A percentile compares a stretch with the other conserved stretches of the same genome.
These are phyloP conservation scores for Pygoscelis adeliae DNA, from an alignment of 2,113 vertebrate species.

Conservation along the genomic window DNA sequence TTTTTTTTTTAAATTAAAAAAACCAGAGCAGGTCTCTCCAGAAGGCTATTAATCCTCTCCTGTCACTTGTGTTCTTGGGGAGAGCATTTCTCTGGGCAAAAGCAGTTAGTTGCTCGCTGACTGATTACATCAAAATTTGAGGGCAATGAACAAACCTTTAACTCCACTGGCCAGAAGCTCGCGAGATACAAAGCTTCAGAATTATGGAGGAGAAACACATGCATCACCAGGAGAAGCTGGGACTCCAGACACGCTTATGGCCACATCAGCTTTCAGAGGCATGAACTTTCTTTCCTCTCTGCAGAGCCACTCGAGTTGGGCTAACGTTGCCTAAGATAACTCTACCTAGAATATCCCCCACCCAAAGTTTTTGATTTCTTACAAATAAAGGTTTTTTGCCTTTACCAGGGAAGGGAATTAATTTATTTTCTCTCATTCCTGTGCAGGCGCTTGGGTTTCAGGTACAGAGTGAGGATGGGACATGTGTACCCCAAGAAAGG, in stretches of 20 bases:
- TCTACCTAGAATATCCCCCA: background rate
- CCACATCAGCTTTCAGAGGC: background rate
- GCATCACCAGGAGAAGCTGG: background rate
- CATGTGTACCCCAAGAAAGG: fast-evolving
- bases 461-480: background rate
- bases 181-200: background rate
- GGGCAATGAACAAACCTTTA: constrained; percentile 43
- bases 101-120: background rate
- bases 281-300: background rate
- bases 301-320: background rate
- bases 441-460: fast-evolving
- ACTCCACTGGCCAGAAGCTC: constrained; percentile 25
- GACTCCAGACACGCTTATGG: fast-evolving
- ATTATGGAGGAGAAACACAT: background rate
- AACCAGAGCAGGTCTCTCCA: background rate
- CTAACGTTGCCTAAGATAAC: background rate
- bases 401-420: background rate
- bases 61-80: constrained; percentile 44
- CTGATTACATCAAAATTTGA: constrained; percentile 59
- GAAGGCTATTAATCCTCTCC: constrained; percentile 47
- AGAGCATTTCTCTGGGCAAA: constrained; percentile 27
- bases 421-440: background rate
- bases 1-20: background rate
- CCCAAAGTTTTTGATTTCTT: background rate
- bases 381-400: background rate